Evolutionary conservation across 2,797 vertebrate species (phyloP).

Genomic region (Sternotherus odoratus): DNA sequence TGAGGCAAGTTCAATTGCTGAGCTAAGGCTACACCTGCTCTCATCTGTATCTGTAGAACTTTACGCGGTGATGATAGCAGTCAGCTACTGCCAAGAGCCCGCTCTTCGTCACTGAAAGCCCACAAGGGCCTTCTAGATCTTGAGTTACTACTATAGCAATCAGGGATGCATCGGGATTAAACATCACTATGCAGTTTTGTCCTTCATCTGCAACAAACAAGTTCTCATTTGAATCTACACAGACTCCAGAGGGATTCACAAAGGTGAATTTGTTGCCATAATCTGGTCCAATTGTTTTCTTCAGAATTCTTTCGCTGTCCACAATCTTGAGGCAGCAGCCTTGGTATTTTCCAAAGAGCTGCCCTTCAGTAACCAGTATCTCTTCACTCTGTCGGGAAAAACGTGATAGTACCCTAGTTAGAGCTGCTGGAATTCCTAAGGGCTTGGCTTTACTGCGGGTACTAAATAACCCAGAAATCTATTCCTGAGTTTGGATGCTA

Average conservation of each 20-base stretch:
- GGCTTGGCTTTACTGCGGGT: background rate
- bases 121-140: slow-evolving; percentile 26
- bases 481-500: background rate
- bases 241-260: slow-evolving; percentile 23
- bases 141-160: background rate
- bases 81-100: slow-evolving; percentile 33
- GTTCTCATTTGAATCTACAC: slow-evolving; percentile 33
- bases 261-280: background rate
- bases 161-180: slow-evolving; percentile 49
- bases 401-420: background rate
- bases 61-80: slow-evolving; percentile 51
- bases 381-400: slow-evolving; percentile 32
- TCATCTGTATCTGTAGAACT: slow-evolving; percentile 54
- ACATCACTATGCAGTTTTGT: slow-evolving; percentile 32
- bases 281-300: slow-evolving; percentile 35
- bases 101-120: slow-evolving; percentile 30
- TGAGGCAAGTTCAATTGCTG: background rate
- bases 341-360: slow-evolving; percentile 18
- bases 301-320: slow-evolving; percentile 4
- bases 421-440: slow-evolving; percentile 3
- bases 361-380: slow-evolving; percentile 45
- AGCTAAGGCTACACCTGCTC: background rate
- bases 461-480: slow-evolving; percentile 2
- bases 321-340: slow-evolving; percentile 32
- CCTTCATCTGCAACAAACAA: background rate